phyloP scores from a whole-genome alignment of 2,797 vertebrate genomes.

The Valencia hispanica region DNA sequence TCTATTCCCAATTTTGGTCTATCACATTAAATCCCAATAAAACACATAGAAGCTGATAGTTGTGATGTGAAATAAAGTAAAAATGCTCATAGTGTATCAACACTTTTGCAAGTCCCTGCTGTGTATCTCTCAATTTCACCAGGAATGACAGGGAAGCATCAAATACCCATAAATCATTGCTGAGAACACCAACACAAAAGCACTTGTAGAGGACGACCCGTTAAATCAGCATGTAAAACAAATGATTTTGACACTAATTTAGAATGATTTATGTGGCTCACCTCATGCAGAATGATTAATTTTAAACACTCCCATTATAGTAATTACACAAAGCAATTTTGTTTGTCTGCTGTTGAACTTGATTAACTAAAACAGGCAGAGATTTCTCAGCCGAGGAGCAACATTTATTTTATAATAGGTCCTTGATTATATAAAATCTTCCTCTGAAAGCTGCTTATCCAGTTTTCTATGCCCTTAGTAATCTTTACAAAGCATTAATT shows the following conservation, averaged over 20 bases:
- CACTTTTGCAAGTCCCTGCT: neutral
- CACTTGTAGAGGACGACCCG: constrained; percentile 4
- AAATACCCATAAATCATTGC: constrained; percentile 21
- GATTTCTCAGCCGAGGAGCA: constrained; percentile 39
- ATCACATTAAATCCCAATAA: neutral
- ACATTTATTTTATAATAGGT: constrained; percentile 50
- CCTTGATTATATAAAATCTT: neutral
- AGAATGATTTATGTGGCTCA: constrained; percentile 28
- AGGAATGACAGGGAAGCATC: constrained; percentile 11
- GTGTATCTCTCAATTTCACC: neutral
- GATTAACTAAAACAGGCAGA: constrained; percentile 55
- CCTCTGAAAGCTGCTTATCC: neutral
- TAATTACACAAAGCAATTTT: constrained; percentile 53
- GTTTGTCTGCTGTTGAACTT: constrained; percentile 51
- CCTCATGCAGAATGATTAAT: constrained; percentile 34
- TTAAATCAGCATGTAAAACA: constrained; percentile 22
- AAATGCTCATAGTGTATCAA: neutral
- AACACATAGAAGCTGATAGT: neutral
- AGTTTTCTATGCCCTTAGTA: neutral
- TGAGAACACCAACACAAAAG: constrained; percentile 10
- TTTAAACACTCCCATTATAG: constrained; percentile 42
- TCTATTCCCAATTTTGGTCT: neutral
- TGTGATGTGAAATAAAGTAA: neutral
- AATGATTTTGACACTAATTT: constrained; percentile 39
- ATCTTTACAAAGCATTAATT: constrained; percentile 34